Evolutionary conservation across 2,888 invertebrate species (phyloP), one percentile per base, ranked within the genome.

Genomic region (Boloria selene): DNA sequence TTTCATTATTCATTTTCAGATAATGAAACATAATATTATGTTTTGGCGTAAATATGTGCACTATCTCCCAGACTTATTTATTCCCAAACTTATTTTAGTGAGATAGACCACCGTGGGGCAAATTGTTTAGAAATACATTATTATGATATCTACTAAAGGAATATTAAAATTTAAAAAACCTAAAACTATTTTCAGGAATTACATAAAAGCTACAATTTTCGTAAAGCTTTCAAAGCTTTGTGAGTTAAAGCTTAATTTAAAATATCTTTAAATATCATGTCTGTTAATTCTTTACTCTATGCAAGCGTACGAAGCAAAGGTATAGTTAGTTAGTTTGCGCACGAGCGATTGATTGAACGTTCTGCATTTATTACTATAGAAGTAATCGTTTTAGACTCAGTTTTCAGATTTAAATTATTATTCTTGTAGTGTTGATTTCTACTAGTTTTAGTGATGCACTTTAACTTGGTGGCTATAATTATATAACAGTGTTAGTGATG

Each of bases 301-400:
- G 67, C 14, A 47, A 60, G 53, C 38, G 54, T 56, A 45, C 45
- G 17, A 53, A 61, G 52, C 51, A 50, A 51, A 51, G 44, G 18
- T 50, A 26, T 47, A 61, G 63, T 59, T 47, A 61, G 63, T 59
- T 60, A 70, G 69, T 70, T 59, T 60, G 68, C 70, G 68, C 63
- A 63, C 38, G 69, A 64, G 70, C 68, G 64, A 14, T 51, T 54
- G 31, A 50, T 61, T 64, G 49, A 59, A 47, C 61, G 59, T 54
- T 17, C 38, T 44, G 14, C 22, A 6, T 49, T 31, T 47, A 53
- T 16, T n/a, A 22, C 53, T 31, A 13, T 16, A 31, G 5, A 13
- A 53, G 13, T 31, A 38, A 53, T 16, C 16, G 0, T 0, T 13
- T 53, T 2, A n/a, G n/a, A 31, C 13, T 53, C 13, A 38, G 31